Percentiles rank a stretch among this genome's conserved stretches.
Conservation (phyloP, 2,888 invertebrate genomes). For the Drosophila antonietae region DNA sequence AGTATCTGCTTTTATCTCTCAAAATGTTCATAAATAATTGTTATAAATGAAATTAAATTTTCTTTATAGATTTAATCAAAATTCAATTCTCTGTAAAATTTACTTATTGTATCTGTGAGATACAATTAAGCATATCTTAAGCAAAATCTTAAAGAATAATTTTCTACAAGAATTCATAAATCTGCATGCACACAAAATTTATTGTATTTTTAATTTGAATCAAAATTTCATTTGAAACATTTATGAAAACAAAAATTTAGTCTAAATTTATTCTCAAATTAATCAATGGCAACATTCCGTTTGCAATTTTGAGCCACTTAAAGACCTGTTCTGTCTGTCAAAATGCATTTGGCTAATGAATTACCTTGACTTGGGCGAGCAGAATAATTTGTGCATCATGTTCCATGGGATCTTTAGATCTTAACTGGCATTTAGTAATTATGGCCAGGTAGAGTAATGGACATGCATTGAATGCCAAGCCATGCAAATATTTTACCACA, state of each 20-base stretch:
- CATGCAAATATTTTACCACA: slow-evolving; percentile 14
- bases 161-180: no score
- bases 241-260: neutral
- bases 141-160: neutral
- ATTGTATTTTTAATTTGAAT: neutral
- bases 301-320: slow-evolving; percentile 14
- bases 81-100: neutral
- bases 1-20: neutral
- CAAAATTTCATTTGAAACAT: neutral
- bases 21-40: no score
- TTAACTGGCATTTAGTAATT: slow-evolving; percentile 40
- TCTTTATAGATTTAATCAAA: neutral
- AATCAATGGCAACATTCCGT: neutral
- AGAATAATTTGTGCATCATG: slow-evolving; percentile 22
- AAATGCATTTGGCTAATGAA: slow-evolving; percentile 29
- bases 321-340: slow-evolving; percentile 22
- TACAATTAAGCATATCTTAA: neutral
- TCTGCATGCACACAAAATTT: neutral
- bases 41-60: no score
- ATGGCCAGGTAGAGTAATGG: slow-evolving; percentile 34
- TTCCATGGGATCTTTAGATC: slow-evolving; percentile 12
- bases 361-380: slow-evolving; percentile 26
- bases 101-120: neutral
- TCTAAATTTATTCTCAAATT: neutral
- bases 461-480: neutral